Evolutionary conservation across 2,888 invertebrate genomes (phyloP).

Genomic region (Campopleginae sp.): DNA sequence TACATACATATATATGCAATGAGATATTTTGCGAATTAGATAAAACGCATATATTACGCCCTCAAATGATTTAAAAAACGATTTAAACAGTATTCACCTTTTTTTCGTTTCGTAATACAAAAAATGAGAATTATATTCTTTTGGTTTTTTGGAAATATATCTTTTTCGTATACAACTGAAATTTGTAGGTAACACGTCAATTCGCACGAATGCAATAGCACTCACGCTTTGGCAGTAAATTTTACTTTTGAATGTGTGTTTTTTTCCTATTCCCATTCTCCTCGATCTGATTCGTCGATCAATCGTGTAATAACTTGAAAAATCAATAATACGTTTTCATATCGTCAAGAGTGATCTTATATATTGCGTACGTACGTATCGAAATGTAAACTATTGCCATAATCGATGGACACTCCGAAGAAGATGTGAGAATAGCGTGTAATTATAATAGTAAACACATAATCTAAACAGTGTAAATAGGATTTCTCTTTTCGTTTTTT

Average conservation of each 20-base stretch:
- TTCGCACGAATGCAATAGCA: conserved; percentile 80
- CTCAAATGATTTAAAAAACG: conserved; percentile 74
- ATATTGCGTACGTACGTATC: conserved; percentile 43
- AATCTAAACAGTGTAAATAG: conserved; percentile 68
- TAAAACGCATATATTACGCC: conserved; percentile 66
- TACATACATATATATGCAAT: conserved; percentile 66
- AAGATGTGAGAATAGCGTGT: conserved; percentile 59
- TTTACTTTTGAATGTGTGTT: conserved; percentile 69
- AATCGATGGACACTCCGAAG: conserved; percentile 63
- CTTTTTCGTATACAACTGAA: conserved; percentile 57
- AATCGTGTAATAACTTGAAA: conserved; percentile 49
- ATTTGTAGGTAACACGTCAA: conserved; percentile 71
- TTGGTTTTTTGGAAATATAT: conserved; percentile 42
- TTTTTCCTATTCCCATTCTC: conserved; percentile 11
- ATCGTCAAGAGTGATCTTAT: conserved; percentile 49
- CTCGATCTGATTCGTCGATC: conserved; percentile 42
- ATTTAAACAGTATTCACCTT: conserved; percentile 73
- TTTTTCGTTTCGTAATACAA: conserved; percentile 50
- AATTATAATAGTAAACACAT: conserved; percentile 57
- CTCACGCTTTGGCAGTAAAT: conserved; percentile 81
- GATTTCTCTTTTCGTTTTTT: conserved; percentile 35
- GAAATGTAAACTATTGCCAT: conserved; percentile 58
- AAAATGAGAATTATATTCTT: conserved; percentile 70
- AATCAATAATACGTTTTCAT: conserved; percentile 51
- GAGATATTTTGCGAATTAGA: conserved; percentile 64